Percentiles rank a stretch among this genome's conserved stretches.
Evolutionary conservation across 2,888 invertebrate species (phyloP).

Genomic region (Seira ritae): DNA sequence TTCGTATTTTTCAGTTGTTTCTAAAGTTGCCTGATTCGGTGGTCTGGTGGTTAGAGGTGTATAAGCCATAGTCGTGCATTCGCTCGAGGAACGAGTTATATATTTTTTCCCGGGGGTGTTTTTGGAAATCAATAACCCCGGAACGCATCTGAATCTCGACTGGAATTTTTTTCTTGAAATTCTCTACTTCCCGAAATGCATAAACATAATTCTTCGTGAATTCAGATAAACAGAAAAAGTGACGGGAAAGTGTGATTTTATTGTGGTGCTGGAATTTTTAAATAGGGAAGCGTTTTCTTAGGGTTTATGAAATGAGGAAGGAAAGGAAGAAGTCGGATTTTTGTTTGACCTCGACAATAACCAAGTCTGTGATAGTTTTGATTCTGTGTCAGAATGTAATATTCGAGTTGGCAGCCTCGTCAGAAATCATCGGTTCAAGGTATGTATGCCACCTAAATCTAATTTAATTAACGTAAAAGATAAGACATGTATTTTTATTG

Average conservation of each 20-base stretch:
- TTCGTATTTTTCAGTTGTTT: too few species aligned
- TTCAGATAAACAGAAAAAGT: not conserved
- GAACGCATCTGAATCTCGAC: not conserved
- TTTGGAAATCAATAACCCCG: constrained; percentile 51
- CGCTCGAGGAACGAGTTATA: too few species aligned
- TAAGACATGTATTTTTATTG: too few species aligned
- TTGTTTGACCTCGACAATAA: not conserved
- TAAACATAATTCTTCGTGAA: too few species aligned
- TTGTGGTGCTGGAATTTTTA: not conserved
- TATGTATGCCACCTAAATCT: constrained; percentile 12
- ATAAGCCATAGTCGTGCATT: too few species aligned
- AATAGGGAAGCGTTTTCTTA: not conserved
- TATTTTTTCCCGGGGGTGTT: too few species aligned
- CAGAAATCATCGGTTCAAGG: constrained; percentile 61
- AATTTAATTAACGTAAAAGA: too few species aligned
- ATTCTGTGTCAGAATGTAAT: constrained; percentile 42
- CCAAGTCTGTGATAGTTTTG: constrained; percentile 45
- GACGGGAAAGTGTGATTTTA: not conserved
- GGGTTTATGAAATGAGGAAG: constrained; percentile 52
- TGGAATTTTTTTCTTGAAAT: constrained; percentile 3
- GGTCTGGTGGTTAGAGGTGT: too few species aligned
- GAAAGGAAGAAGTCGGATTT: constrained; percentile 38
- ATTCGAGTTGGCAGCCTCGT: constrained; percentile 40
- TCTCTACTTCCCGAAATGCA: not conserved
- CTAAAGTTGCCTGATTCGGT: too few species aligned